These are phyloP conservation scores for Sebastes goodei DNA, from an alignment of 2,797 vertebrate genomes.

Conservation along the genomic window DNA sequence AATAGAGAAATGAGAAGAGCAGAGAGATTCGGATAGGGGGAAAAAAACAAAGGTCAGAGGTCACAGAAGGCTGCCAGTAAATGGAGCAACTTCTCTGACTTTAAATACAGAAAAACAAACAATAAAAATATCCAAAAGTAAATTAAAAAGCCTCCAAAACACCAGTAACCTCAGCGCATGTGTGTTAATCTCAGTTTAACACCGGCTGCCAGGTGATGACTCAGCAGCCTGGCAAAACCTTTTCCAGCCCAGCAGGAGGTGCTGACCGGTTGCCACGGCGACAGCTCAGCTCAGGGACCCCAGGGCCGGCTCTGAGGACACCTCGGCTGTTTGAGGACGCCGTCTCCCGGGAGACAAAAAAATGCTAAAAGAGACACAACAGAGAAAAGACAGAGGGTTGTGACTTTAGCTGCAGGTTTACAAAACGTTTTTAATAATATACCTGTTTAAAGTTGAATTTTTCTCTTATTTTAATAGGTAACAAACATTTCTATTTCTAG, in stretches of 20 bases:
- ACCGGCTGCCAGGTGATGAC: constrained; percentile 34
- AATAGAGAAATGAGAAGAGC: too few species aligned
- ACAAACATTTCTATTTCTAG: not conserved
- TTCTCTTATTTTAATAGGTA: not conserved
- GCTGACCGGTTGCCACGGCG: constrained; percentile 30
- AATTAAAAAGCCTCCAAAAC: not conserved
- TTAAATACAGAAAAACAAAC: not conserved
- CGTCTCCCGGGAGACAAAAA: constrained; percentile 44
- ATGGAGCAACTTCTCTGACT: not conserved
- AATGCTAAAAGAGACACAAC: constrained; percentile 37
- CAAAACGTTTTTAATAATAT: not conserved
- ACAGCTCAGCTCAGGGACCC: constrained; percentile 14
- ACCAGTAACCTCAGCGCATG: not conserved
- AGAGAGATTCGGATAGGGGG: too few species aligned
- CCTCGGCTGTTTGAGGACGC: constrained; percentile 32
- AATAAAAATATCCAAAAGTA: not conserved
- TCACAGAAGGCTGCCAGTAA: not conserved
- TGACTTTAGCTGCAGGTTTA: not conserved
- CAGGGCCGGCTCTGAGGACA: constrained; percentile 1
- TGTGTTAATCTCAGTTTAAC: constrained; percentile 2
- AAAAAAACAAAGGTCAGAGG: constrained; percentile 3
- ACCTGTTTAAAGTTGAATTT: not conserved
- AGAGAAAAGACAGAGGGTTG: not conserved
- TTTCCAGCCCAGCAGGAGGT: constrained; percentile 17
- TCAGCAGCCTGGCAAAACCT: constrained; percentile 33